Base-by-base conservation (phyloP, 2,888 invertebrate species). In the Pyralis farinalis region DNA sequence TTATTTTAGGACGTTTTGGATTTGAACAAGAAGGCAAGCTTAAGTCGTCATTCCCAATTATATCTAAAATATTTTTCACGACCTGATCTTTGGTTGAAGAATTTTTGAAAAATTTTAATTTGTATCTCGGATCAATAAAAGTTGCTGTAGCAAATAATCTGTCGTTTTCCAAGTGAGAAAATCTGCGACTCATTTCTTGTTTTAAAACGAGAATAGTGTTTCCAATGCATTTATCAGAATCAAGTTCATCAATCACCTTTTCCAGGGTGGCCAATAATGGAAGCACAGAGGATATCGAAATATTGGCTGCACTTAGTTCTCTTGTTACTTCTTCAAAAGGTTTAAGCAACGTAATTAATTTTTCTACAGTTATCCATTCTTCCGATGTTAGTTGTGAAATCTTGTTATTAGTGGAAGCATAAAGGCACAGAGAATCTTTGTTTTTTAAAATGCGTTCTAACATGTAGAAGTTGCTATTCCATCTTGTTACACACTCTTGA, bases 351-450 rank as follows among this genome's bases (percentile, higher is more conserved):
- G 34, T 38, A 12, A 48, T 38, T n/a, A 45, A 32, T 40, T 44
- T 47, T 44, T 47, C 31, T 7, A 47, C 30, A 42, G 37, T 9
- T 30, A 44, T 42, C 48, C 43, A 48, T 36, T 50, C 50, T 40
- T 48, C 46, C 28, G 47, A 46, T 37, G 45, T 48, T 27, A 47
- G 37, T 47, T 44, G 46, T 16, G 45, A 25, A 37, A 53, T 50
- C 46, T 50, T 46, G 30, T 49, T n/a, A n/a, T n/a, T 47, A 3
- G 47, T 46, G 29, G 46, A 47, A 20, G 50, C 48, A 40, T 53
- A 50, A 46, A 50, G 37, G 22, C 43, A 49, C 25, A 52, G 32
- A 1, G 47, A 44, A 34, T 51, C 45, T 42, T 45, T 43, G 34
- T 11, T 12, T 44, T 46, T 28, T 8, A 48, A 42, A 41, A 47